Base-by-base conservation (phyloP, 1,140 invertebrate genomes). In the Pseudomyrmex pallidus region DNA sequence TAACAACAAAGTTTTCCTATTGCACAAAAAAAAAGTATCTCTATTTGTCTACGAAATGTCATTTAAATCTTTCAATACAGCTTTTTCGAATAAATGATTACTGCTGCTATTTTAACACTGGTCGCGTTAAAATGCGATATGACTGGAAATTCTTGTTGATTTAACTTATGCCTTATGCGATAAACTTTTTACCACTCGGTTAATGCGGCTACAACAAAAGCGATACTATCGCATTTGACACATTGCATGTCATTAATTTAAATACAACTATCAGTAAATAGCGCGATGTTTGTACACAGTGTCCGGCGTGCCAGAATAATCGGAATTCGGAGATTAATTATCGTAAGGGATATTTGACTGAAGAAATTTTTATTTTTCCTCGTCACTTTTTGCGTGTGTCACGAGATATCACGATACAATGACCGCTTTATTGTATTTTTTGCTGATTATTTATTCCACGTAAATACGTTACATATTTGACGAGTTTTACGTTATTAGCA, bases 191-290 rank as follows among this genome's bases (percentile, higher is more conserved):
- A 80, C 72, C 66, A 80, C 54, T 77, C 62, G 52, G 56, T 52
- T 70, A 78, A 80, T 22, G 59, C 48, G 17, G 2, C 20, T 76
- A 63, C 50, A 25, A 57, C 48, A 82, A 82, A 82, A 73, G 54
- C 73, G 20, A 66, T 82, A 82, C 73, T 85, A 82, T 72, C 67
- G 54, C 15, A n/a, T 67, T 63, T 73, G 76, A 85, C 66, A 82
- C 59, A 35, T 72, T 85, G 76, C 66, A 73, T 72, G 72, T 70
- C 54, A 72, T 85, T 85, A 62, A 83, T 83, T 78, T 78, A 61
- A 76, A 61, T 68, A n/a, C 12, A 74, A 66, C 74, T 66, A 52
- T 61, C 17, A 15, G 62, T 50, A 74, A 63, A 63, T 17, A n/a
- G 22, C 59, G 35, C 35, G 35, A 35, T 35, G 35, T 82, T 35